Conservation (phyloP, 2,113 vertebrate genomes). For the Pteronura brasiliensis region DNA sequence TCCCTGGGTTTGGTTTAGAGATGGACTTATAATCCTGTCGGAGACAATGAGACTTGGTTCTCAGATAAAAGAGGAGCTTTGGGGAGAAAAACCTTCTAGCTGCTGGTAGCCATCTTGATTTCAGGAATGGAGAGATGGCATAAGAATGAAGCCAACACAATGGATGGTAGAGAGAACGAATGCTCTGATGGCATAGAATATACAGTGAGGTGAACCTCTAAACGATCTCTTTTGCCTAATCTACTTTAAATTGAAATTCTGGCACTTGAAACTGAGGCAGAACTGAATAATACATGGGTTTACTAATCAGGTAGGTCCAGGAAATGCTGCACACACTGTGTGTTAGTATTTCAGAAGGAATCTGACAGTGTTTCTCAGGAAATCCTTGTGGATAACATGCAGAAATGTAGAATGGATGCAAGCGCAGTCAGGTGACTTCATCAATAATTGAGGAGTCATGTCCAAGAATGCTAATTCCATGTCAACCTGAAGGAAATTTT, state of each 20-base stretch:
- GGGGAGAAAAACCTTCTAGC: not conserved
- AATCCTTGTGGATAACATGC: constrained; percentile 16
- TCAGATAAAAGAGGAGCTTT: not conserved
- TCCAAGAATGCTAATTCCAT: constrained; percentile 75
- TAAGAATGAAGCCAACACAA: not conserved
- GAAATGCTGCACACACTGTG: not conserved
- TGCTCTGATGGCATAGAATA: not conserved
- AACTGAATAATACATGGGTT: not conserved
- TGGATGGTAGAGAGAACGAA: not conserved
- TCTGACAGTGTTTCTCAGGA: constrained; percentile 46
- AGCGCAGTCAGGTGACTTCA: constrained; percentile 44
- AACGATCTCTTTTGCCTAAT: not conserved
- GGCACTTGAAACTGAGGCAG: not conserved
- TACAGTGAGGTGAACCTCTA: not conserved
- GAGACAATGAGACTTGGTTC: not conserved
- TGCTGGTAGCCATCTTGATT: not conserved
- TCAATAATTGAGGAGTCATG: constrained; percentile 71
- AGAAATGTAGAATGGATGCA: constrained; percentile 31
- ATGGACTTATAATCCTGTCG: not conserved
- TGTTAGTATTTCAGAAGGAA: not conserved
- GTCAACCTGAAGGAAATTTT: constrained; percentile 63
- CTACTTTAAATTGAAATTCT: constrained; percentile 10
- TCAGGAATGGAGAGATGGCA: not conserved
- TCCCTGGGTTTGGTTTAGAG: not conserved
- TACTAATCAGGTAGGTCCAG: not conserved